Evolutionary conservation across 2,113 vertebrate species (phyloP), one percentile per base, ranked within the genome.

Genomic region (Mandrillus leucophaeus): DNA sequence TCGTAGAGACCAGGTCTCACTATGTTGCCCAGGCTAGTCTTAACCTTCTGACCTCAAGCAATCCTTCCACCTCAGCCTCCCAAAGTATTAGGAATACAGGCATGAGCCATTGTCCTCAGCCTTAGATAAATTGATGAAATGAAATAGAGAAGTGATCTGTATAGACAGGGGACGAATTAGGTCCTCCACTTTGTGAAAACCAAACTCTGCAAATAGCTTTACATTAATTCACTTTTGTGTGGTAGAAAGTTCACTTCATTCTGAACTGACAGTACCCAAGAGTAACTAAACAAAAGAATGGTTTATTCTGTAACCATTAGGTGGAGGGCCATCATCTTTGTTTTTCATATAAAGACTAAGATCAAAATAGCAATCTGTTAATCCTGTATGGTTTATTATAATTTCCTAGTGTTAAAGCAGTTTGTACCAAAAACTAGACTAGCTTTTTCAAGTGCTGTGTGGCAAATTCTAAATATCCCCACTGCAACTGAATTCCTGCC

Each of bases 111-210:
- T 27, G 13, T 64, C 27, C 27, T 12, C 61, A 64, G 61, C 27
- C 25, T 64, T 64, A 64, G 35, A 80, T 84, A 32, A 96, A 82
- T 52, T 94, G 45, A 95, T 78, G 59, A 94, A 91, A 72, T 94
- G 52, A 93, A 57, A 84, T 45, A 81, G 17, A 59, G 50, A 82
- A 91, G 40, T 73, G 45, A 90, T 72, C 64, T 80, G 17, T 35
- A 25, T 48, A 78, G 25, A 64, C 96, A 22, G 23, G 90, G 81
- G 50, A 50, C 13, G 68, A 80, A 57, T 64, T 70, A 90, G 38
- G 45, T 85, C 87, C 61, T 45, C 45, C 35, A 70, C 43, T 91
- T 79, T 48, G 16, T 72, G 85, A 83, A 96, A 96, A 85, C 59
- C 40, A 88, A 48, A 25, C 12, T 92, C 23, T 81, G 30, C 7